phyloP scores from a whole-genome alignment of 1,140 invertebrate genomes.

The Akabosia matsudoensis region DNA sequence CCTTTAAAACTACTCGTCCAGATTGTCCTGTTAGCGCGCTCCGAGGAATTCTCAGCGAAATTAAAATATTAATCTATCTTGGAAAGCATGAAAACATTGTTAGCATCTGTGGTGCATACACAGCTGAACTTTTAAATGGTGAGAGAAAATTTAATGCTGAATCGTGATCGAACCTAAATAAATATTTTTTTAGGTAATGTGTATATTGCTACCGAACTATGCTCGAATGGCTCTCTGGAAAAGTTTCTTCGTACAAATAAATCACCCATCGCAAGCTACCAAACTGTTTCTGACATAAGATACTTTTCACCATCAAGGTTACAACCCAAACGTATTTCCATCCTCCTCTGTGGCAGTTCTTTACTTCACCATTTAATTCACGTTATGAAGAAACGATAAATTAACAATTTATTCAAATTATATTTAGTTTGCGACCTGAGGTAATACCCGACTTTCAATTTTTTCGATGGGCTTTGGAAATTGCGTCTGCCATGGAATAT shows the following conservation, averaged over 20 bases:
- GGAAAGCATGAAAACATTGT: slow-evolving; percentile 24
- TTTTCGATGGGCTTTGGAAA: slow-evolving; percentile 22
- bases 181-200: slow-evolving; percentile 15
- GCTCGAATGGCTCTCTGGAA: slow-evolving; percentile 21
- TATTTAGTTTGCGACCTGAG: neutral
- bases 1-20: neutral
- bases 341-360: neutral
- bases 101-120: slow-evolving; percentile 15
- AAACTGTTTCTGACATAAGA: neutral
- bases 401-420: too few species aligned
- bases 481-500: slow-evolving; percentile 30
- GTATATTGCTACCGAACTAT: slow-evolving; percentile 30
- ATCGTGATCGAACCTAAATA: neutral
- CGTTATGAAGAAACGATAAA: too few species aligned
- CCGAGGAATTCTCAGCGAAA: neutral
- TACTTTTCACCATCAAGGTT: neutral
- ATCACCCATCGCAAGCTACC: neutral
- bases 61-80: slow-evolving; percentile 14
- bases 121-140: neutral
- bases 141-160: neutral
- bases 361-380: too few species aligned
- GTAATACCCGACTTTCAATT: neutral
- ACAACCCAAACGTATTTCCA: neutral
- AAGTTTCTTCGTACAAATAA: neutral
- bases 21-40: neutral